These are phyloP conservation scores for Lucinisca nassula DNA, from an alignment of 2,888 invertebrate species.

Conservation along the genomic window DNA sequence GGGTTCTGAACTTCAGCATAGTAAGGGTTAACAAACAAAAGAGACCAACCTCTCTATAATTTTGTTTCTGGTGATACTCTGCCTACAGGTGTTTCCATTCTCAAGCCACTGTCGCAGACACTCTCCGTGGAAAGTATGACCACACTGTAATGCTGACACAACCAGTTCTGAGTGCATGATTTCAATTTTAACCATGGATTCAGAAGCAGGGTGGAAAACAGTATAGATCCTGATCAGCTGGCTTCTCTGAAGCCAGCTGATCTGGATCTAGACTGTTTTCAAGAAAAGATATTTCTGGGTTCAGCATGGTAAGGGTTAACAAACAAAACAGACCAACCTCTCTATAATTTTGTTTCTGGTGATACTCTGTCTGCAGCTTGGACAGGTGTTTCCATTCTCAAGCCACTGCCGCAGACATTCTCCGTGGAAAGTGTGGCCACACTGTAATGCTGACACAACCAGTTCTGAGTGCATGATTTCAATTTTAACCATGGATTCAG, in stretches of 20 bases:
- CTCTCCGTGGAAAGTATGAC: constrained; percentile 85
- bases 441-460: constrained; percentile 70
- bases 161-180: constrained; percentile 60
- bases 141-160: constrained; percentile 75
- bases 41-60: constrained; percentile 61
- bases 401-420: constrained; percentile 83
- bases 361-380: constrained; percentile 82
- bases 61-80: constrained; percentile 69
- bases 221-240: no score
- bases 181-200: no score
- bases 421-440: constrained; percentile 86
- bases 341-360: constrained; percentile 69
- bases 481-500: no score
- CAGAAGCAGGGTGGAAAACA: no score
- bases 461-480: constrained; percentile 57
- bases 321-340: no score
- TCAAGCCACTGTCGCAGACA: constrained; percentile 83
- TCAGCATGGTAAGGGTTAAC: no score
- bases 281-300: no score
- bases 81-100: constrained; percentile 82
- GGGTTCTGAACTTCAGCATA: no score
- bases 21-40: no score
- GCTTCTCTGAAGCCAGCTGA: no score
- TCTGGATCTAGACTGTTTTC: no score
- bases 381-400: constrained; percentile 81